These are phyloP conservation scores for Cirrhinus molitorella DNA, from an alignment of 2,797 vertebrate species.

Conservation along the genomic window DNA sequence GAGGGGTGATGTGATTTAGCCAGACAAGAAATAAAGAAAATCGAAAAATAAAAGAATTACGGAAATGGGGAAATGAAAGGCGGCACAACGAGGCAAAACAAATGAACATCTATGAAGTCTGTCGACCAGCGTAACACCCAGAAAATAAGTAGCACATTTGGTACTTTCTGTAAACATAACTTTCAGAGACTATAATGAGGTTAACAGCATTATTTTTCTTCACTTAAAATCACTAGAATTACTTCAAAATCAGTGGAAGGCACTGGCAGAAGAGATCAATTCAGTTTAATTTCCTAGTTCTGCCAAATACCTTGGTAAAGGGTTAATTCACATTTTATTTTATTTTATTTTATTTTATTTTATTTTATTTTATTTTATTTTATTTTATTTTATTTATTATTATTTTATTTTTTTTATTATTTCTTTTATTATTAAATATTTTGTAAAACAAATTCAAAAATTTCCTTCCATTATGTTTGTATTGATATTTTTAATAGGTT, in stretches of 20 bases:
- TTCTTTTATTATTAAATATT: too few species aligned
- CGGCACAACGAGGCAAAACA: conserved; percentile 48
- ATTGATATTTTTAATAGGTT: neutral
- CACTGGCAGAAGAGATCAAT: neutral
- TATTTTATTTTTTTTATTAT: neutral
- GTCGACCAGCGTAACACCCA: conserved; percentile 15
- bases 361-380: neutral
- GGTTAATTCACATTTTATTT: neutral
- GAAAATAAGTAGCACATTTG: neutral
- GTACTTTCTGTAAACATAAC: neutral
- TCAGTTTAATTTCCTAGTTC: neutral
- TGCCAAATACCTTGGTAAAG: neutral
- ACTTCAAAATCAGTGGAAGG: neutral
- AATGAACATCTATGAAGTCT: conserved; percentile 45
- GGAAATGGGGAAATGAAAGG: conserved; percentile 70
- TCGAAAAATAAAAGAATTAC: conserved; percentile 73
- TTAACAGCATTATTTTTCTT: neutral
- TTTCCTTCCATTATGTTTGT: too few species aligned
- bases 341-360: too few species aligned
- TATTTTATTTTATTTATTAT: neutral
- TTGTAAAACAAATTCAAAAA: too few species aligned
- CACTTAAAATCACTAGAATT: neutral
- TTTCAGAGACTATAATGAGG: neutral
- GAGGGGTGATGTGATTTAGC: conserved; percentile 78
- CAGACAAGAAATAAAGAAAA: conserved; percentile 73